These are phyloP conservation scores for Frankliniella fusca DNA, from an alignment of 2,888 invertebrate species.

Conservation along the genomic window DNA sequence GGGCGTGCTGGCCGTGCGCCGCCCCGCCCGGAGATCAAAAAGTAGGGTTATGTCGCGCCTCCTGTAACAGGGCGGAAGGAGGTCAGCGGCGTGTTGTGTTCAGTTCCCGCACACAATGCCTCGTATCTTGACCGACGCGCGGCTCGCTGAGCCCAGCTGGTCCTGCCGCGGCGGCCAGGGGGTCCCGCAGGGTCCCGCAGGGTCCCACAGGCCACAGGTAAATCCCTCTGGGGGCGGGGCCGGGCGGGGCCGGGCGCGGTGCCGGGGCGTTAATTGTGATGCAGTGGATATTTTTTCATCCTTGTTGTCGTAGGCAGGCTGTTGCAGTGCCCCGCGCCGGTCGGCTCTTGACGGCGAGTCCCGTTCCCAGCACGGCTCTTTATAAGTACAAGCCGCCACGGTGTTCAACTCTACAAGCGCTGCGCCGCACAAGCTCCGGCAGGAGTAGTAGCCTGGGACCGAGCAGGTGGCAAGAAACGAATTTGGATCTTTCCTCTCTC, in stretches of 20 bases:
- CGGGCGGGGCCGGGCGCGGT: background rate
- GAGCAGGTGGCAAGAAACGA: too few species aligned
- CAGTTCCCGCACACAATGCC: background rate
- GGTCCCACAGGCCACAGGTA: background rate
- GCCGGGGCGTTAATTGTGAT: background rate
- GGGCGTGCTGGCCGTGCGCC: background rate
- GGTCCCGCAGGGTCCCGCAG: background rate
- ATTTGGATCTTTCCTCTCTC: background rate
- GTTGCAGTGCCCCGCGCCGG: background rate
- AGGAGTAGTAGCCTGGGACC: too few species aligned
- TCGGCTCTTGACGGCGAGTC: background rate
- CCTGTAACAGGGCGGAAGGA: background rate
- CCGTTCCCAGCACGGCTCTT: too few species aligned
- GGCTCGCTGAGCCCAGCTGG: background rate
- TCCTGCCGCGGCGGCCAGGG: background rate
- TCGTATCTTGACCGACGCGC: slow-evolving; percentile 9
- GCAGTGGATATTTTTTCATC: background rate
- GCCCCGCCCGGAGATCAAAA: background rate
- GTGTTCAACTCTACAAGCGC: too few species aligned
- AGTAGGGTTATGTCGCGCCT: too few species aligned
- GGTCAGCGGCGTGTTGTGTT: background rate
- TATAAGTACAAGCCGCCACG: too few species aligned
- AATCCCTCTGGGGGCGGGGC: background rate
- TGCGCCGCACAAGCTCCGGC: too few species aligned
- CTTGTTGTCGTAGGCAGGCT: background rate